Evolutionary conservation across 2,888 invertebrate species (phyloP).

Genomic region (Leptinotarsa rubiginosa): DNA sequence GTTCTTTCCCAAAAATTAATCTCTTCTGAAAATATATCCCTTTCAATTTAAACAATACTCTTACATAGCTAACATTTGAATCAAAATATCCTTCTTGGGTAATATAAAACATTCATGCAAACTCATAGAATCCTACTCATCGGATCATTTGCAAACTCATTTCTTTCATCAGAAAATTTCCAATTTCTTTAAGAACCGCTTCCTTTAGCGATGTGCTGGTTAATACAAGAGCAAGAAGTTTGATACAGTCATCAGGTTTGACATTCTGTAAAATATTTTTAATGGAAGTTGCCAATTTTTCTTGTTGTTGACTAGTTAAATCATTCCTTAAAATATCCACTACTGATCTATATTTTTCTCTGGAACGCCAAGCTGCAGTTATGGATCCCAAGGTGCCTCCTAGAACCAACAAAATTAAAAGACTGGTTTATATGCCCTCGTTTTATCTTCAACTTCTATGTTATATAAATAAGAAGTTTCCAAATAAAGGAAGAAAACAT

Average conservation of each 20-base stretch:
- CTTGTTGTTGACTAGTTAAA: conserved; percentile 54
- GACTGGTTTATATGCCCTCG: background rate
- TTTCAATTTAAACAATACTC: too few species aligned
- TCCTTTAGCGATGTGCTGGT: conserved; percentile 50
- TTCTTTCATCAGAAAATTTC: conserved; percentile 55
- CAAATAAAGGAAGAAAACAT: too few species aligned
- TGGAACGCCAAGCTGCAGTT: conserved; percentile 52
- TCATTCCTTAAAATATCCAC: conserved; percentile 50
- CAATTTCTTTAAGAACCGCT: conserved; percentile 53
- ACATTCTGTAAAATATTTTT: conserved; percentile 49
- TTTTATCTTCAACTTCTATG: too few species aligned
- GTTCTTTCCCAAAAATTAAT: too few species aligned
- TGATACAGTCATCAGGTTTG: conserved; percentile 52
- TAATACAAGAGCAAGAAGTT: conserved; percentile 51
- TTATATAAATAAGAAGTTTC: too few species aligned
- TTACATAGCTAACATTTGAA: too few species aligned
- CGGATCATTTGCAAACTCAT: conserved; percentile 47
- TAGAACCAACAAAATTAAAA: conserved; percentile 40
- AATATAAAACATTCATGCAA: background rate
- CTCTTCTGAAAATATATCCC: too few species aligned
- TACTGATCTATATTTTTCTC: conserved; percentile 60
- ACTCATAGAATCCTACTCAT: background rate
- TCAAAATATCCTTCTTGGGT: background rate
- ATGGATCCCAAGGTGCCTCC: conserved; percentile 61
- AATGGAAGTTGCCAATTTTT: conserved; percentile 51